Evolutionary conservation across 2,113 vertebrate genomes (phyloP), one percentile per base, ranked within the genome.

Genomic region (Malurus alboscapulatus): DNA sequence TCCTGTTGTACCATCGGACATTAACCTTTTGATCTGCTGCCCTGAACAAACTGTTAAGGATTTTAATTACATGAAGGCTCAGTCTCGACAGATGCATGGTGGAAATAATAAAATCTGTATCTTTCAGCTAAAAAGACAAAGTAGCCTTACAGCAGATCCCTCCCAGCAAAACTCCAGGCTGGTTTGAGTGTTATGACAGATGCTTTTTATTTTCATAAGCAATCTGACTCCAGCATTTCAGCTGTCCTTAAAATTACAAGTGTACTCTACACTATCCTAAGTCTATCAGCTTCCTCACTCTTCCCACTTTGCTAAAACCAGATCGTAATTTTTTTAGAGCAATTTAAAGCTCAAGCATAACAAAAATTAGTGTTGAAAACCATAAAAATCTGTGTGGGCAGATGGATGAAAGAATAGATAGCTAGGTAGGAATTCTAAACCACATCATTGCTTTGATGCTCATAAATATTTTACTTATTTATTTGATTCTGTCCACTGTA

Each of bases 151-250:
- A 94, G 75, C 82, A 95, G 68, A 94, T 74, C 36, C 50, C 67
- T 66, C 76, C 22, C 84, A 87, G 57, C 77, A 89, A 42, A 94
- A 57, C 65, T 74, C 44, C 53, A 84, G 76, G 29, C 88, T 91
- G 51, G 17, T 44, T 57, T 36, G 75, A 88, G 45, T 95, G 63
- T 95, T 96, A 91, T 93, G 84, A 96, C 96, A 95, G 94, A 95
- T 95, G 95, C 94, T 77, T 95, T 96, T 84, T 95, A 84, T 95
- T 96, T 96, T 95, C 90, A 72, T 86, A 94, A 95, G 92, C 83
- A 96, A 92, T 65, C 68, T 81, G 92, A 94, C 38, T 83, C 93
- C 87, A 90, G 53, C 6, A 18, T 74, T 88, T 84, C 73, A 94
- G 48, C 85, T 91, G 75, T 92, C 87, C 44, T 90, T 83, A 93